Conservation (phyloP, 1,140 invertebrate species). For the Euwallacea fornicatus region DNA sequence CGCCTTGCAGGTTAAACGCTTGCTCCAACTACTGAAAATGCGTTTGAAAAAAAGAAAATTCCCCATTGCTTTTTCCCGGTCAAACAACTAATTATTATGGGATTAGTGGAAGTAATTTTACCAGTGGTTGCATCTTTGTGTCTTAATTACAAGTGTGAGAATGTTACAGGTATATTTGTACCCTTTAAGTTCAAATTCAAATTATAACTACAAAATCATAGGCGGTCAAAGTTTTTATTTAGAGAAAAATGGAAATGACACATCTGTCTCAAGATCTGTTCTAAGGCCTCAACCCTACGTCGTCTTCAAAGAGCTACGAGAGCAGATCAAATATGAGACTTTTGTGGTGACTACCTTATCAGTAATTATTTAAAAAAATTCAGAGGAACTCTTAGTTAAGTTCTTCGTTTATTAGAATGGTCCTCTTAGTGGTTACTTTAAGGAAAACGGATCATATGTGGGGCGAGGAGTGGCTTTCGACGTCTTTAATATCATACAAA, state of each 20-base stretch:
- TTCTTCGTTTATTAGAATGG: conserved; percentile 56
- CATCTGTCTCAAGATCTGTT: no score
- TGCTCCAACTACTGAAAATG: not conserved
- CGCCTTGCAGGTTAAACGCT: no score
- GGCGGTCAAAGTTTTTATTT: no score
- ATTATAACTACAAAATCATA: no score
- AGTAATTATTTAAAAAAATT: conserved; percentile 27
- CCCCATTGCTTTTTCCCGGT: not conserved
- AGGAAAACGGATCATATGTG: conserved; percentile 59
- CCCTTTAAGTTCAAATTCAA: no score
- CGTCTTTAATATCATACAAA: conserved; percentile 66
- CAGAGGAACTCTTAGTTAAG: not conserved
- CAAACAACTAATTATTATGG: conserved; percentile 18
- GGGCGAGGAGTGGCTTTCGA: conserved; percentile 73
- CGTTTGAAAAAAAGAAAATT: not conserved
- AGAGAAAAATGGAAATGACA: no score
- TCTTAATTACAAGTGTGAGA: conserved; percentile 39
- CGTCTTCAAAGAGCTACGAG: no score
- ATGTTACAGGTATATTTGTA: no score
- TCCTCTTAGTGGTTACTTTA: conserved; percentile 60
- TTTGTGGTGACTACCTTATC: conserved; percentile 41
- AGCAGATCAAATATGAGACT: conserved; percentile 34
- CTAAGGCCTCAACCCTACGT: no score
- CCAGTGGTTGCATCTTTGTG: conserved; percentile 36
- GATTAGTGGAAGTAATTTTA: conserved; percentile 38